phyloP scores from a whole-genome alignment of 30 jellyfish, hydroid and myxozoan genomes.

The Chironex yamaguchii region DNA sequence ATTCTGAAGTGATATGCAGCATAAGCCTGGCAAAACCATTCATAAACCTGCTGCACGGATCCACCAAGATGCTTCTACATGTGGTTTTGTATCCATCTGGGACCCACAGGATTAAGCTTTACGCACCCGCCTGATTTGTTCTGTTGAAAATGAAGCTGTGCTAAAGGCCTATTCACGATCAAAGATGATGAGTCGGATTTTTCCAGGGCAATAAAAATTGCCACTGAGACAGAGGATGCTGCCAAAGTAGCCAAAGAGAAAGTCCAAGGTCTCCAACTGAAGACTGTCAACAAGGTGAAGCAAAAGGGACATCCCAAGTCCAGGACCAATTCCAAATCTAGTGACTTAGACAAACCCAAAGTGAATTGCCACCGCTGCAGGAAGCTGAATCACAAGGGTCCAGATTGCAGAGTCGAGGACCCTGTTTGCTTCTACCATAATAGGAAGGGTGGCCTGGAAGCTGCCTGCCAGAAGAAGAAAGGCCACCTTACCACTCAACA shows the following conservation, averaged over 20 bases:
- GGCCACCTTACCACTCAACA: too few species aligned
- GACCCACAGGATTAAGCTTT: background rate
- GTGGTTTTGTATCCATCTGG: background rate
- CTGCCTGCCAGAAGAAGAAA: too few species aligned
- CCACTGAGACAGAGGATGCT: background rate
- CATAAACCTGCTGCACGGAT: background rate
- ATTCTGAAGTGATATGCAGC: background rate
- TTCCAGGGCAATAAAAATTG: background rate
- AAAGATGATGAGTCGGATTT: background rate
- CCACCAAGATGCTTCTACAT: background rate
- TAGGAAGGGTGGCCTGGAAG: too few species aligned
- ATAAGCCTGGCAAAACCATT: background rate
- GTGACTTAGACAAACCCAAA: too few species aligned
- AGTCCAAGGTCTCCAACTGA: background rate
- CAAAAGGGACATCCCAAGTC: too few species aligned
- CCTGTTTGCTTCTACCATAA: too few species aligned
- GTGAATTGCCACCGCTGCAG: too few species aligned
- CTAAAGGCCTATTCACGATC: background rate
- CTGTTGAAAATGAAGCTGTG: background rate
- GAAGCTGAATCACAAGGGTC: too few species aligned
- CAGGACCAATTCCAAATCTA: too few species aligned
- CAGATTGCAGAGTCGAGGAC: too few species aligned
- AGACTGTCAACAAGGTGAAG: background rate
- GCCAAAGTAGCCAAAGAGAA: background rate
- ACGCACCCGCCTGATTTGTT: background rate